Evolutionary conservation across 1,140 invertebrate species (phyloP).

Genomic region (Platyscapa corneri): DNA sequence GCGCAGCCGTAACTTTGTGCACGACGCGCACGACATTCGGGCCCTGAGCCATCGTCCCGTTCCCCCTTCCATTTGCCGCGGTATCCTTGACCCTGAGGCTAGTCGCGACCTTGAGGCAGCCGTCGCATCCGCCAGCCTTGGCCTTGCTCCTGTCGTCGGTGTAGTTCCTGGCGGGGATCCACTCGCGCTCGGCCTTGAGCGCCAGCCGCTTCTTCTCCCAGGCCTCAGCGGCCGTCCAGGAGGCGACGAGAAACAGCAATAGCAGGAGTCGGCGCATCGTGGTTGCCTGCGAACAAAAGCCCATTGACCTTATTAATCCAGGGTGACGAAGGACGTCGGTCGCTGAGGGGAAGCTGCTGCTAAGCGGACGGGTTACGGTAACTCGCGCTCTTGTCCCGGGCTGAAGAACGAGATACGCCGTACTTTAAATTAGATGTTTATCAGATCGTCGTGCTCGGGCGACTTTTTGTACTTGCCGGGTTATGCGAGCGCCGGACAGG

Average conservation of each 20-base stretch:
- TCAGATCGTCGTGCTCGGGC: background rate
- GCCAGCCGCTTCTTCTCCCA: background rate
- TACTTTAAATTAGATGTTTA: background rate
- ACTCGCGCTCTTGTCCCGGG: background rate
- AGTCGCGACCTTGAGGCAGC: background rate
- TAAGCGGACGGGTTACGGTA: background rate
- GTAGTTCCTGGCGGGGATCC: too few species aligned
- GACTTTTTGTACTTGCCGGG: background rate
- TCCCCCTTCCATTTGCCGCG: background rate
- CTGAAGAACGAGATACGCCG: background rate
- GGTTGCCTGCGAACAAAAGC: background rate
- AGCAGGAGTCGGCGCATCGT: conserved; percentile 11
- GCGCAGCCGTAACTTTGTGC: background rate
- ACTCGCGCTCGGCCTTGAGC: too few species aligned
- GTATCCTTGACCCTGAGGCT: background rate
- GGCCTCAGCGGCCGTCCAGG: background rate
- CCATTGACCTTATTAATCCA: background rate
- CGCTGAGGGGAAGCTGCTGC: too few species aligned
- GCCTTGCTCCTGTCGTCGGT: background rate
- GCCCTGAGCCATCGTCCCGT: background rate
- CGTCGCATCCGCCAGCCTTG: background rate
- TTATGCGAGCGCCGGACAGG: background rate
- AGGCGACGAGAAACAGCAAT: background rate
- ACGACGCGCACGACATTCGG: background rate
- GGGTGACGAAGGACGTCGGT: background rate